Percentiles rank a stretch among this genome's conserved stretches.
Conservation (phyloP, 2,113 vertebrate species). For the Rhabdornis inornatus region DNA sequence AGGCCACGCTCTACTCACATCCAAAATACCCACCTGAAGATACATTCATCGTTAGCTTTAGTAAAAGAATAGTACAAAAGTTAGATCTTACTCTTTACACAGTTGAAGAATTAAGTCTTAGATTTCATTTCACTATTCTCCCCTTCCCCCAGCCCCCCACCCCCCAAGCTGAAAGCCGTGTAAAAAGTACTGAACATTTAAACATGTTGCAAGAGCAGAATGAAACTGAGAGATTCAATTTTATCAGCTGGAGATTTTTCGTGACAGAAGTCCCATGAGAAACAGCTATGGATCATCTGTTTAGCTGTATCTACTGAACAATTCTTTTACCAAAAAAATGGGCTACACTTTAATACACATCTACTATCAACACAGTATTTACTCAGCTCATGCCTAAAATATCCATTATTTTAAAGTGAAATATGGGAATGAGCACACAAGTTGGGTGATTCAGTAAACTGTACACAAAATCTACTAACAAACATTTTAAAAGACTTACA, state of each 20-base stretch:
- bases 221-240: background rate
- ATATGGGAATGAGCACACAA: slow-evolving; percentile 17
- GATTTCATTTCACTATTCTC: slow-evolving; percentile 17
- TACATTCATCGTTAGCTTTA: slow-evolving; percentile 56
- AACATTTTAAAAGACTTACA: slow-evolving; percentile 63
- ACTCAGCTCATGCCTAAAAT: slow-evolving; percentile 65
- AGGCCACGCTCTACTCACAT: slow-evolving; percentile 50
- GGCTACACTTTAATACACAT: slow-evolving; percentile 51
- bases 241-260: background rate
- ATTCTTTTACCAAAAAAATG: background rate
- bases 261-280: background rate
- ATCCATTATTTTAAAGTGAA: slow-evolving; percentile 56
- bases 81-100: slow-evolving; percentile 55
- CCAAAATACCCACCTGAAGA: slow-evolving; percentile 56
- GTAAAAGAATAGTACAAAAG: slow-evolving; percentile 64
- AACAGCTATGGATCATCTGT: background rate
- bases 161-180: slow-evolving; percentile 24
- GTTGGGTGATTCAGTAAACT: slow-evolving; percentile 32
- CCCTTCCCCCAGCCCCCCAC: background rate
- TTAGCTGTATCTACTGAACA: background rate
- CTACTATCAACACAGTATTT: slow-evolving; percentile 61
- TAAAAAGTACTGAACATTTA: slow-evolving; percentile 54
- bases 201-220: slow-evolving; percentile 34
- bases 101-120: slow-evolving; percentile 48
- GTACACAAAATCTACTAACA: slow-evolving; percentile 61